Percentiles rank a stretch among this genome's conserved stretches.
Evolutionary conservation across 2,113 vertebrate genomes (phyloP).

Genomic region (Paramormyrops kingsleyae): DNA sequence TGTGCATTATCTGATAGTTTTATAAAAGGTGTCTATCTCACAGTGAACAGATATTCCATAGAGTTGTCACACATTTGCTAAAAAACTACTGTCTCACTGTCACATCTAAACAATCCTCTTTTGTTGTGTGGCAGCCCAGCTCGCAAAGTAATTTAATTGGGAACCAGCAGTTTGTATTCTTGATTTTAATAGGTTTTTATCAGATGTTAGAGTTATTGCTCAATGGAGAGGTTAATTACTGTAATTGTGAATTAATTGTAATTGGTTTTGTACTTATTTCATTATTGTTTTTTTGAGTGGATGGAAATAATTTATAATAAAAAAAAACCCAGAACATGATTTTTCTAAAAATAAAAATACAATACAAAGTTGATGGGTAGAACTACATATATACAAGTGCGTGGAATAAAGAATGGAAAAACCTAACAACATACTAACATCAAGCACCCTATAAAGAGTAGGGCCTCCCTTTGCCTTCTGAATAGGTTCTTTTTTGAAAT

Average conservation of each 20-base stretch:
- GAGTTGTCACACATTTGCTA: neutral
- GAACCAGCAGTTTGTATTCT: neutral
- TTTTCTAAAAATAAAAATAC: neutral
- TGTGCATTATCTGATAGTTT: neutral
- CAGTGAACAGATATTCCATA: neutral
- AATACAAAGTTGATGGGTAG: neutral
- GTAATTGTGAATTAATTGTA: neutral
- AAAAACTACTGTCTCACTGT: neutral
- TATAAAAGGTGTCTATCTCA: neutral
- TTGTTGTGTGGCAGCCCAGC: neutral
- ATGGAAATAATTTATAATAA: slow-evolving; percentile 1
- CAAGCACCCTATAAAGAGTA: neutral
- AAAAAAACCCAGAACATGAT: neutral
- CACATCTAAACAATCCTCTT: neutral
- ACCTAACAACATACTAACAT: neutral
- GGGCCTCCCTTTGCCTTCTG: neutral
- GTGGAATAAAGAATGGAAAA: neutral
- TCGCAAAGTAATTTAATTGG: neutral
- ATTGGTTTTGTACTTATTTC: neutral
- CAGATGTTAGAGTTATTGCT: neutral
- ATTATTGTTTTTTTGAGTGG: neutral
- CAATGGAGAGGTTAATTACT: slow-evolving; percentile 10
- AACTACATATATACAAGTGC: neutral
- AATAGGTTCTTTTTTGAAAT: neutral
- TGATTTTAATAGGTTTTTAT: slow-evolving; percentile 2